These are phyloP conservation scores for Bembecia ichneumoniformis DNA, from an alignment of 2,888 invertebrate species.

Conservation along the genomic window DNA sequence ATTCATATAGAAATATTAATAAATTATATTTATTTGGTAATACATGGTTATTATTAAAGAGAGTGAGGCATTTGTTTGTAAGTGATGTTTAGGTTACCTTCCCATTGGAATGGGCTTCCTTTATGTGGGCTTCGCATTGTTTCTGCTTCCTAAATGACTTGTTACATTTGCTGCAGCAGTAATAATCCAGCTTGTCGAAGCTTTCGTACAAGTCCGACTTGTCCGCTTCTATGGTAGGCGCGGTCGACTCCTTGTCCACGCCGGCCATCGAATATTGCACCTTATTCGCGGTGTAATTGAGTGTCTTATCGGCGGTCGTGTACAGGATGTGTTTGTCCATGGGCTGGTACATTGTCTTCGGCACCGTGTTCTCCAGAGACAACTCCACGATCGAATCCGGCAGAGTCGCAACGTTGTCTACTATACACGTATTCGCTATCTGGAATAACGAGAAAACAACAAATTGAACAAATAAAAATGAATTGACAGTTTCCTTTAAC, in stretches of 20 bases:
- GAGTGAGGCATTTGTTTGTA: too few relatives aligned
- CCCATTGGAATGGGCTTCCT: conserved; percentile 62
- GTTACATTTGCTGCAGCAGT: conserved; percentile 53
- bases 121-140: conserved; percentile 74
- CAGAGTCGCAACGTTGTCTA: conserved; percentile 52
- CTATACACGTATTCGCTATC: conserved; percentile 62
- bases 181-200: conserved; percentile 44
- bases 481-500: too few relatives aligned
- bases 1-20: neutral
- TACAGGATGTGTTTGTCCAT: conserved; percentile 58
- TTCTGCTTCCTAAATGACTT: conserved; percentile 76
- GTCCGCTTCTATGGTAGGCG: conserved; percentile 23
- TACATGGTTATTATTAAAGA: neutral
- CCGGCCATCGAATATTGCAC: conserved; percentile 51
- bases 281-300: conserved; percentile 42
- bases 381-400: conserved; percentile 65
- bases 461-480: too few relatives aligned
- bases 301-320: conserved; percentile 45
- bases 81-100: too few relatives aligned
- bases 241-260: conserved; percentile 36
- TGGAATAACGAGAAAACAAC: conserved; percentile 18
- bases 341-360: conserved; percentile 57
- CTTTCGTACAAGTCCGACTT: conserved; percentile 47
- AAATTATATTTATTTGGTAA: neutral
- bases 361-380: conserved; percentile 54